phyloP scores from a whole-genome alignment of 1,140 invertebrate genomes.

The Megathymus violae region DNA sequence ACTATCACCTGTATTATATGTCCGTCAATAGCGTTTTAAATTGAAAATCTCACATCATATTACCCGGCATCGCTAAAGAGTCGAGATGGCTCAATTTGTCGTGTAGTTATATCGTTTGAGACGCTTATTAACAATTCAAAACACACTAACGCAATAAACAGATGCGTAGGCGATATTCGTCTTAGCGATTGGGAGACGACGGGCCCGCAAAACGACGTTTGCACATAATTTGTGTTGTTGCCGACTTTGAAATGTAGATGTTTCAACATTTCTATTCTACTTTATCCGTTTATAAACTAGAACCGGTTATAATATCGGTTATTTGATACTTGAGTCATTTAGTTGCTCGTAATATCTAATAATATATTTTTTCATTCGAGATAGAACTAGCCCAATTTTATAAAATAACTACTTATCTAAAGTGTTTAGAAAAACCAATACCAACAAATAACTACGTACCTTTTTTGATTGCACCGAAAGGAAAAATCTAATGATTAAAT shows the following conservation, averaged over 20 bases:
- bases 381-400: no score
- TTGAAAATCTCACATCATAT: conserved; percentile 36
- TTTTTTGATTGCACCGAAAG: no score
- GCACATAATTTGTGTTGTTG: conserved; percentile 34
- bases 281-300: conserved; percentile 15
- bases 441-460: no score
- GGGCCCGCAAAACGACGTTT: conserved; percentile 18
- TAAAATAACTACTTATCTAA: no score
- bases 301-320: conserved; percentile 23
- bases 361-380: no score
- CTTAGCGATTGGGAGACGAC: conserved; percentile 35
- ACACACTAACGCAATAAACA: conserved; percentile 42
- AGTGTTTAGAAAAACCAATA: no score
- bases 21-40: conserved; percentile 33
- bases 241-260: conserved; percentile 35
- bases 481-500: background rate
- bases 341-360: conserved; percentile 1
- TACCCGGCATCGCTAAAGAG: conserved; percentile 35
- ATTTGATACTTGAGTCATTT: conserved; percentile 2
- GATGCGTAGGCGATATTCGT: conserved; percentile 49
- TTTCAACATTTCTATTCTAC: conserved; percentile 36
- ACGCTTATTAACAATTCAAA: conserved; percentile 48
- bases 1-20: conserved; percentile 10
- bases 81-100: conserved; percentile 48
- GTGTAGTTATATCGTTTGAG: conserved; percentile 44